Percentiles rank a stretch among this genome's conserved stretches.
Conservation (phyloP, 2,113 vertebrate species). For the Piprites chloris region DNA sequence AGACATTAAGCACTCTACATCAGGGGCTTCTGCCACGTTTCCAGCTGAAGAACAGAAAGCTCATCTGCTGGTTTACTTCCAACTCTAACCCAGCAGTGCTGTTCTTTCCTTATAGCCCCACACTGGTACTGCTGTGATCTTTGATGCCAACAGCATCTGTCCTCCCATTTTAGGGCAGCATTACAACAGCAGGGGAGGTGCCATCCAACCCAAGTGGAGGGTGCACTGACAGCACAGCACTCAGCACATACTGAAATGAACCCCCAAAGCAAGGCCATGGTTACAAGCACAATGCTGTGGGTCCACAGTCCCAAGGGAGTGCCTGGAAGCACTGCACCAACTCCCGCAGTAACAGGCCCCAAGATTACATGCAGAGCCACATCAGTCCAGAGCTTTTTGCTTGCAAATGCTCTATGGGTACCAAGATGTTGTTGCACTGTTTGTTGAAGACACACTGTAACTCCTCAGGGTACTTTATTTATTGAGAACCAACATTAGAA, state of each 20-base stretch:
- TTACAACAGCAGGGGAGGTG: neutral
- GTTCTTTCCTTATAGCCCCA: neutral
- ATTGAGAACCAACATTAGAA: neutral
- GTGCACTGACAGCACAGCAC: neutral
- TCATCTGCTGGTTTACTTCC: neutral
- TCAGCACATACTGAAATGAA: neutral
- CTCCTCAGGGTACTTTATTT: neutral
- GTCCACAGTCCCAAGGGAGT: accelerated
- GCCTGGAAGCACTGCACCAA: neutral
- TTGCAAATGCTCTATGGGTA: neutral
- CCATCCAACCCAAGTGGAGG: neutral
- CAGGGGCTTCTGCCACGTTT: neutral
- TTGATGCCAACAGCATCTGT: neutral
- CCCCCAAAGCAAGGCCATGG: neutral
- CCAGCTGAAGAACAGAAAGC: neutral
- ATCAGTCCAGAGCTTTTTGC: neutral
- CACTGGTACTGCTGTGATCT: neutral
- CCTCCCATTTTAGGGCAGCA: neutral
- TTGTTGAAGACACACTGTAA: neutral
- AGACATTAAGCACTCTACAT: neutral
- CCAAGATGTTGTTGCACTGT: slow-evolving; percentile 21
- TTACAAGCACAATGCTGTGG: neutral
- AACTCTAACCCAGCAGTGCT: neutral
- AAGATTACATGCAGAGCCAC: neutral
- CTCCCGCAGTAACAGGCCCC: neutral